phyloP scores from a whole-genome alignment of 2,797 vertebrate species.

The Pangasius larnaudii region DNA sequence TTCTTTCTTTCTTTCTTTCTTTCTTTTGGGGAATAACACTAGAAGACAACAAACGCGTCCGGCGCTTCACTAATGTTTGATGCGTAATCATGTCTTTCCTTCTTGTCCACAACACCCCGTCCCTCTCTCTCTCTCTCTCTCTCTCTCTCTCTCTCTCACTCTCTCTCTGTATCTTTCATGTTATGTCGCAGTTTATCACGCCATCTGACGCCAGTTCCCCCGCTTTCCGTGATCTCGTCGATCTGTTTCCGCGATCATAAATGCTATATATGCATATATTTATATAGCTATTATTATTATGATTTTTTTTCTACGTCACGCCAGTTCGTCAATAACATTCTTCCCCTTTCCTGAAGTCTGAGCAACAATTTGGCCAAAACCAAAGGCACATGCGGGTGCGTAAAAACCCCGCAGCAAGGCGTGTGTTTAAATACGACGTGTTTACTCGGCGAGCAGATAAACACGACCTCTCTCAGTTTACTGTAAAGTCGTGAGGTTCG shows the following conservation, averaged over 20 bases:
- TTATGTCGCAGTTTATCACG: constrained; percentile 73
- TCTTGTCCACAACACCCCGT: not conserved
- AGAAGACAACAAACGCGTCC: constrained; percentile 55
- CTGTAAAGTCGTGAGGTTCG: not conserved
- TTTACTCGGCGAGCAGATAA: not conserved
- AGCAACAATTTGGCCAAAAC: constrained; percentile 13
- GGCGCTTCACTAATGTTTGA: constrained; percentile 55
- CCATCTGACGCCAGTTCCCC: constrained; percentile 39
- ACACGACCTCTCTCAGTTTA: not conserved
- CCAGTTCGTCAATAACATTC: not conserved
- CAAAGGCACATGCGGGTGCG: constrained; percentile 10
- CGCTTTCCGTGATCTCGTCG: not conserved
- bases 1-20: not conserved
- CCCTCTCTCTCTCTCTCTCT: not conserved
- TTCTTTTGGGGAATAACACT: constrained; percentile 33
- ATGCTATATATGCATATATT: not conserved
- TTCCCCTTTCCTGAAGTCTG: not conserved
- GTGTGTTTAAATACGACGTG: constrained; percentile 11
- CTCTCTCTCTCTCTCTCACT: not conserved
- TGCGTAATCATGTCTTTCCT: constrained; percentile 30
- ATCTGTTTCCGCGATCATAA: not conserved
- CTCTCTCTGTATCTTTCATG: not conserved
- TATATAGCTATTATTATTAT: no score
- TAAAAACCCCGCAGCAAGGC: constrained; percentile 9
- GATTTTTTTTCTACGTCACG: constrained; percentile 3